These are phyloP conservation scores for Agonopterix arenella DNA, from an alignment of 2,888 invertebrate species.

Conservation along the genomic window DNA sequence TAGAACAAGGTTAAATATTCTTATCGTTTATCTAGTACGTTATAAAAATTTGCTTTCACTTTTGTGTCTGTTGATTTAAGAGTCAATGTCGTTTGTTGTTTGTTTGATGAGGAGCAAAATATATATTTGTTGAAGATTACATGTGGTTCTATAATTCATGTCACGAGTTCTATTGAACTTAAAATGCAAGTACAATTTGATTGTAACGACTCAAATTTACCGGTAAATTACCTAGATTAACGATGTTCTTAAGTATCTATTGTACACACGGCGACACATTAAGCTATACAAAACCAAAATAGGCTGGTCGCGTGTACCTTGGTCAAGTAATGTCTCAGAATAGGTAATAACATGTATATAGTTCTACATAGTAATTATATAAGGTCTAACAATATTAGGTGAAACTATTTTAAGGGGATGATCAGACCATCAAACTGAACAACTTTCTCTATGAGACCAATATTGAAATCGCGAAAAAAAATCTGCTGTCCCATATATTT, in stretches of 20 bases:
- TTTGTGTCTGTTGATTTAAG: not conserved
- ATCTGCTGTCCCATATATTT: too few species aligned
- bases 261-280: not conserved
- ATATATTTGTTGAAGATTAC: not conserved
- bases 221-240: not conserved
- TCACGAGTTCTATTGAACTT: conserved; percentile 15
- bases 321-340: too few species aligned
- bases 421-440: too few species aligned
- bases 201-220: not conserved
- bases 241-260: not conserved
- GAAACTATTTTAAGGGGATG: too few species aligned
- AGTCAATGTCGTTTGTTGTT: not conserved
- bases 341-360: too few species aligned
- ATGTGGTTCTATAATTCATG: conserved; percentile 10
- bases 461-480: too few species aligned
- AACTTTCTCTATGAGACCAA: too few species aligned
- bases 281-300: too few species aligned
- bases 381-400: too few species aligned
- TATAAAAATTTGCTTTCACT: too few species aligned
- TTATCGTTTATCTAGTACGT: conserved; percentile 6
- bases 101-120: not conserved
- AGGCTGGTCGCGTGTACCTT: too few species aligned
- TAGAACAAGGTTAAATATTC: conserved; percentile 32
- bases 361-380: too few species aligned
- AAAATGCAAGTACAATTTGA: conserved; percentile 4